Conservation (phyloP, 2,113 vertebrate species). For the Tiliqua scincoides region DNA sequence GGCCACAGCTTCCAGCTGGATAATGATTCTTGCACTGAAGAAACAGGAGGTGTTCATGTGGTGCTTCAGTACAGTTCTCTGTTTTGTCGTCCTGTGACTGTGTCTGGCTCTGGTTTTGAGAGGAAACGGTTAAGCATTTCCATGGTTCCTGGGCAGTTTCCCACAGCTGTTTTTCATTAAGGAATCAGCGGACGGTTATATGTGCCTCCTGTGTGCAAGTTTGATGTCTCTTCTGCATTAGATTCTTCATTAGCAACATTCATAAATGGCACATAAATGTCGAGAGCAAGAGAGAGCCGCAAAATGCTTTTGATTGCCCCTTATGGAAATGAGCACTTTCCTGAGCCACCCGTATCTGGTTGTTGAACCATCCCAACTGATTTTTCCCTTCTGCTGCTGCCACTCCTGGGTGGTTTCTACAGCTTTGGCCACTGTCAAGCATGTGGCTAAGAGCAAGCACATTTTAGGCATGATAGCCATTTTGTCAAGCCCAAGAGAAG, state of each 20-base stretch:
- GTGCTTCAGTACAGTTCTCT: too few species aligned
- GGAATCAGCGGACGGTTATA: too few species aligned
- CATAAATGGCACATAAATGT: neutral
- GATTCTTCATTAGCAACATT: neutral
- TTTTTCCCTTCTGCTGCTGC: neutral
- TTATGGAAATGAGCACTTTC: too few species aligned
- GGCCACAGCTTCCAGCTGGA: neutral
- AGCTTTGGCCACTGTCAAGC: neutral
- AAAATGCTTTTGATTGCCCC: too few species aligned
- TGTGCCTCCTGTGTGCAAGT: too few species aligned
- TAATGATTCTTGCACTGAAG: neutral
- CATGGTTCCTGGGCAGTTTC: too few species aligned
- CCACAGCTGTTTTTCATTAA: too few species aligned
- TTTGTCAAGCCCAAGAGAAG: neutral
- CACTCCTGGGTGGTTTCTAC: neutral
- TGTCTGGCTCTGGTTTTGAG: too few species aligned
- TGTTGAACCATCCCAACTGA: neutral
- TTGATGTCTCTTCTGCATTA: neutral
- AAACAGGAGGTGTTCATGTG: neutral
- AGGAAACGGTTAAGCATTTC: neutral
- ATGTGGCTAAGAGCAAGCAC: neutral
- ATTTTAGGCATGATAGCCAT: neutral
- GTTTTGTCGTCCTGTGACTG: neutral
- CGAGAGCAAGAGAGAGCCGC: too few species aligned
- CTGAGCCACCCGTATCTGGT: neutral